These are phyloP conservation scores for Nothoprocta pentlandii DNA, from an alignment of 2,113 vertebrate species.

Conservation along the genomic window DNA sequence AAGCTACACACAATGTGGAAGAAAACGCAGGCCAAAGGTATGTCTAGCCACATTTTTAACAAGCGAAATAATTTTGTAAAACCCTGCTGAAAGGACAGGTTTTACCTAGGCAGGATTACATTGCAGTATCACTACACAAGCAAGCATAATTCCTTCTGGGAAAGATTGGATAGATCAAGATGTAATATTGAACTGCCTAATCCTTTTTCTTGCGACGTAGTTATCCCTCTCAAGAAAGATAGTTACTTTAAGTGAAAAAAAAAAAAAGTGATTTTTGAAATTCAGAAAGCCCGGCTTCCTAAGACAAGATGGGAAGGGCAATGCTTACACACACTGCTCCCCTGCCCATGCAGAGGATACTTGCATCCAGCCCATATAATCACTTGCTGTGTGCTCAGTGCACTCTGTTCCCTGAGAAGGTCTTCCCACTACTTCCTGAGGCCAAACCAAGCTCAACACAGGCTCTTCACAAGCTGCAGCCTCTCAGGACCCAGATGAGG, in stretches of 20 bases:
- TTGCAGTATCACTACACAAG: not conserved
- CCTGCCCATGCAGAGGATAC: not conserved
- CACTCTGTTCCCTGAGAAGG: not conserved
- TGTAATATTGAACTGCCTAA: not conserved
- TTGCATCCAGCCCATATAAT: not conserved
- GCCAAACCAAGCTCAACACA: not conserved
- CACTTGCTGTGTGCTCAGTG: not conserved
- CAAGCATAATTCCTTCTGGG: not conserved
- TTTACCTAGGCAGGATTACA: accelerated
- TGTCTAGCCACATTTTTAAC: accelerated
- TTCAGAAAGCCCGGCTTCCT: not conserved
- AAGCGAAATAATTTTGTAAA: not conserved
- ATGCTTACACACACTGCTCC: not conserved
- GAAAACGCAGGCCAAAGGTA: not conserved
- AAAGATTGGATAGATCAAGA: not conserved
- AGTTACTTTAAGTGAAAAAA: not conserved
- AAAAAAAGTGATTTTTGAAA: not conserved
- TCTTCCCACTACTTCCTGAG: not conserved
- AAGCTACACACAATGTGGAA: not conserved
- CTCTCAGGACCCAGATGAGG: not conserved
- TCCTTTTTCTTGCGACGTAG: accelerated
- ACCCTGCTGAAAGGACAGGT: not conserved
- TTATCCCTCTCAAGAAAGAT: not conserved
- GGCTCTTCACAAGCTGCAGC: not conserved
- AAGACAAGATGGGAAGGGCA: not conserved